Evolutionary conservation across 2,797 vertebrate species (phyloP).

Genomic region (Lerista edwardsae): DNA sequence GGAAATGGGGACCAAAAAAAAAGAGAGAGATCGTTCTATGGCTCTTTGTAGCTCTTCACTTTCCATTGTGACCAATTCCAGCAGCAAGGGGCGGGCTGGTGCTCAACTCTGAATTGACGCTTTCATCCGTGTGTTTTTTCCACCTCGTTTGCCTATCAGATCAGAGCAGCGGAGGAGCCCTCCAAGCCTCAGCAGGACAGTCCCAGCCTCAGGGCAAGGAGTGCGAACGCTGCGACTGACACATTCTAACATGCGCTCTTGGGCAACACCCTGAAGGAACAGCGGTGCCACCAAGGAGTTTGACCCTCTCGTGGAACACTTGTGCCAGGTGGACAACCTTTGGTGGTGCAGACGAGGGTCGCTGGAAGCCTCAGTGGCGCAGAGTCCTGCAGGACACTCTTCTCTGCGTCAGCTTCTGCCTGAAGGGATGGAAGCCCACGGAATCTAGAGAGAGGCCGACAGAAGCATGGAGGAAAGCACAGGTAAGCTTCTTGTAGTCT

Average conservation of each 20-base stretch:
- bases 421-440: slow-evolving; percentile 5
- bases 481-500: background rate
- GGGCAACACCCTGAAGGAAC: slow-evolving; percentile 6
- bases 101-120: background rate
- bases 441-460: slow-evolving; percentile 46
- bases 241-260: background rate
- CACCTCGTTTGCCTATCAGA: background rate
- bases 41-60: background rate
- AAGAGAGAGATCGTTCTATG: background rate
- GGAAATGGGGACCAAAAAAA: background rate
- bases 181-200: background rate
- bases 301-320: background rate
- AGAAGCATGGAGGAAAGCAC: slow-evolving; percentile 8
- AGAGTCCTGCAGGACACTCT: slow-evolving; percentile 7
- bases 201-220: background rate
- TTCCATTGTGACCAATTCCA: background rate
- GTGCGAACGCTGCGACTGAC: background rate
- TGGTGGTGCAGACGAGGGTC: slow-evolving; percentile 75
- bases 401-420: slow-evolving; percentile 31
- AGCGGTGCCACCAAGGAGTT: background rate
- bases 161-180: background rate
- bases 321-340: slow-evolving; percentile 66
- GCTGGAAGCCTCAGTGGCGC: slow-evolving; percentile 49
- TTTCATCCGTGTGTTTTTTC: background rate
- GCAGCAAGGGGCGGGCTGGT: background rate